Evolutionary conservation across 2,797 vertebrate species (phyloP), one percentile per base, ranked within the genome.

Genomic region (Lates japonicus): DNA sequence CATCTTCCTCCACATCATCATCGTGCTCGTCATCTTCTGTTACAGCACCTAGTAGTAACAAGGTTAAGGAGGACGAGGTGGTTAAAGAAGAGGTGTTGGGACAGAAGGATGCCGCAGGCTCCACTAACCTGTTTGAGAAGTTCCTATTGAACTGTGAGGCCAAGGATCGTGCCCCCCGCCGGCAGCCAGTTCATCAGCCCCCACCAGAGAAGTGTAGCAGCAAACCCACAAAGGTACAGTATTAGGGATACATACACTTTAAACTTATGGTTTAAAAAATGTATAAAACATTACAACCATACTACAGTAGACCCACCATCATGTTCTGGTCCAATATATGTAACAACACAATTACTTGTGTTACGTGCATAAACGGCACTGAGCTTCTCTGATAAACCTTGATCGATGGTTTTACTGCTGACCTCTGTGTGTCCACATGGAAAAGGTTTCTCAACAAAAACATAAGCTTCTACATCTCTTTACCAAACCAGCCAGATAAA

Each of bases 101-200:
- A 19, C 91, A 80, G 69, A 96, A 94, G 74, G 94, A 95, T 1
- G 10, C 83, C 5, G 7, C 87, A 0, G 81, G 90, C 13, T 94
- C 95, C 44, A 93, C 94, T 2, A 96, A 95, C 87, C 86, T 96
- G 54, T 96, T 96, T 85, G 96, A 96, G 83, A 95, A 94, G 88
- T 96, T 96, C 82, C 84, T 96, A 63, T 81, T 96, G 54, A 95
- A 94, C 86, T 96, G 94, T 29, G 95, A 95, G 78, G 95, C 95
- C 29, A 96, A 96, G 61, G 95, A 96, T 76, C 92, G 95, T 0
- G 92, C 92, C 35, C 95, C 95, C 7, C 92, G 95, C 60, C 88
- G 94, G 83, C 93, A 80, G 33, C 74, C 87, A 0, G 39, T 68
- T 19, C 90, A 94, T 37, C 88, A 61, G 33, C 20, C 85, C 5